These are phyloP conservation scores for Poeciliopsis paucimaculata DNA, from an alignment of 2,797 vertebrate species.

Conservation along the genomic window DNA sequence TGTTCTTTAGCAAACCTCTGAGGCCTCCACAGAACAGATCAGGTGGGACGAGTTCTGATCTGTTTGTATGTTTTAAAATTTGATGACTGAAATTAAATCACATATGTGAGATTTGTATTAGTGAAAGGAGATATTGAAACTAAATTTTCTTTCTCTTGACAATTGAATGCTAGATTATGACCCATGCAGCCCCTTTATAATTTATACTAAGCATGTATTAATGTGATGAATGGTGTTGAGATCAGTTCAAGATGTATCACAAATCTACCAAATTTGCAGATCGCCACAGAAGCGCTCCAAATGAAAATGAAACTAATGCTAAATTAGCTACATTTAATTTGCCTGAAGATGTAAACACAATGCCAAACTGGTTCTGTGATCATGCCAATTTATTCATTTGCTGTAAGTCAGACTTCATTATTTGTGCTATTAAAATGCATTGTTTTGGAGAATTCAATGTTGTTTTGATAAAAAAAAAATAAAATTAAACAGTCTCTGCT, in stretches of 20 bases:
- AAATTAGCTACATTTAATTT: constrained; percentile 22
- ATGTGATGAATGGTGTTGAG: constrained; percentile 22
- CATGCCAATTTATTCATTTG: constrained; percentile 23
- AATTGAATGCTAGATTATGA: neutral
- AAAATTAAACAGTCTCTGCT: constrained; percentile 26
- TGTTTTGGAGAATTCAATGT: constrained; percentile 35
- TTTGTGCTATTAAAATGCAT: constrained; percentile 34
- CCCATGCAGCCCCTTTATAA: neutral
- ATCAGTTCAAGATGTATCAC: neutral
- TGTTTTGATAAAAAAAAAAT: constrained; percentile 61
- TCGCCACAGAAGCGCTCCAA: neutral
- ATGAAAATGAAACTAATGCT: constrained; percentile 6
- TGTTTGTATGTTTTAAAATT: too few relatives aligned
- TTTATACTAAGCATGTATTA: neutral
- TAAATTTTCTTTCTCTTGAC: neutral
- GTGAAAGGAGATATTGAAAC: neutral
- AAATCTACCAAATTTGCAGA: constrained; percentile 6
- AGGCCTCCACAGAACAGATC: neutral
- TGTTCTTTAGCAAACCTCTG: neutral
- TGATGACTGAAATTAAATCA: neutral
- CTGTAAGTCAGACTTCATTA: constrained; percentile 28
- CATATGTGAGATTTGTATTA: neutral
- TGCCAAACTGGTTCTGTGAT: constrained; percentile 38
- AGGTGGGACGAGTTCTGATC: too few relatives aligned
- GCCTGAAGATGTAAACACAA: constrained; percentile 36